Evolutionary conservation across 2,797 vertebrate species (phyloP), one percentile per base, ranked within the genome.

Genomic region (Halcyon leucocephala): DNA sequence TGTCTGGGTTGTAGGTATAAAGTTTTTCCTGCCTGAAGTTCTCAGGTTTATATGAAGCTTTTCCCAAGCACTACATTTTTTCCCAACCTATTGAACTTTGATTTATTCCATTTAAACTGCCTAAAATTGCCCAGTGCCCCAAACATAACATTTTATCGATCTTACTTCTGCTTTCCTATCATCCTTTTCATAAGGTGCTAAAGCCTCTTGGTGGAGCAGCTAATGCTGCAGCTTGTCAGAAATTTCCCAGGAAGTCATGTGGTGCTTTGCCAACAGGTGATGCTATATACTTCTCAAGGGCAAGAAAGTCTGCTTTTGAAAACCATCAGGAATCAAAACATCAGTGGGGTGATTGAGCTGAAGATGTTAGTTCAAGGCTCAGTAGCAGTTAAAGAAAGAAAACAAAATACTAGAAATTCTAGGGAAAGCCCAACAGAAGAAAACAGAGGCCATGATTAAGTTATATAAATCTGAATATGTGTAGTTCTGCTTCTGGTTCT

Each of bases 41-140:
- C 41, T 83, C 61, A 52, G 58, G 44, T 94, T 91, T 89, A 10
- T 73, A 28, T 85, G 78, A 90, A 92, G 26, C 60, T 93, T 82
- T 37, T 90, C 62, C 55, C 35, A 70, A 51, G 73, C 14, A 48
- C 52, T 54, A 42, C 62, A 69, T 89, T 67, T 95, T 94, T 84
- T 62, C n/a, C 33, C 42, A 55, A 62, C 39, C 48, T 72, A 33
- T n/a, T 82, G 67, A 94, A 83, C 67, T 95, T 91, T 80, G 79
- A 89, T 90, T 90, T 92, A 82, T 89, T 81, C 46, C 14, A 26
- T 82, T 86, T 91, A 82, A 95, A 89, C 48, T 58, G 29, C 52
- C 42, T 93, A 71, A 94, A 78, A 72, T 82, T 79, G 12, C 44
- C 24, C n/a, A 37, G 41, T 60, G 35, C 54, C 95, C 46, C 82